Base-by-base conservation (phyloP, 2,113 vertebrate genomes). In the Lepidothrix coronata region DNA sequence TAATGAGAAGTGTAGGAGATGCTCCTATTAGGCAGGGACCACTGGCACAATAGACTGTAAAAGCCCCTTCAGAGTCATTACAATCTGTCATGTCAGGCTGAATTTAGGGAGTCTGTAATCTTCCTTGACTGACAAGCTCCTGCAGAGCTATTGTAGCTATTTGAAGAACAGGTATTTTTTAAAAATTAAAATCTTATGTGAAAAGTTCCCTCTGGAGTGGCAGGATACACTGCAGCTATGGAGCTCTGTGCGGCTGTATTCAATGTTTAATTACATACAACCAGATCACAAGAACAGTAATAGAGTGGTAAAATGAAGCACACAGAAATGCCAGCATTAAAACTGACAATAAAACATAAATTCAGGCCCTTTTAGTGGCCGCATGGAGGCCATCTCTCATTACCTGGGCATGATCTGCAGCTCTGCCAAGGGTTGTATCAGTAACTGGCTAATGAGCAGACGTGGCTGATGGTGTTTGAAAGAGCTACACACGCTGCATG, bases 41-140 rank as follows among this genome's bases (percentile, higher is more conserved):
- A 49, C 49, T 57, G 70, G 68, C 62, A 95, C 75, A 95, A 86
- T 49, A 85, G 73, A 76, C 67, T 2, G 0, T 88, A 81, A 84
- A 81, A 70, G 49, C 54, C 87, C 77, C 83, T 85, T 96, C 81
- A 84, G 55, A 94, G 91, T 82, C 86, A 96, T 81, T 76, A 59
- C 35, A 46, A 48, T 46, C 79, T 75, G 65, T 57, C 76, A 49
- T 35, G 57, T 86, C 82, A 80, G 67, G 54, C 46, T 93, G 94
- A 94, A 90, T 88, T 91, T 88, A 79, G 73, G 71, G 17, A 88
- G 18, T 41, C 61, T 94, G 62, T 96, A 89, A 96, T 94, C 82
- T 58, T 57, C 22, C 37, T 75, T 95, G 95, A 95, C 44, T 91
- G 95, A 85, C 82, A 91, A 35, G 55, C 70, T 80, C 91, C 85